These are phyloP conservation scores for Bathynomus jamesi DNA, from an alignment of 1,140 invertebrate genomes.

Conservation along the genomic window DNA sequence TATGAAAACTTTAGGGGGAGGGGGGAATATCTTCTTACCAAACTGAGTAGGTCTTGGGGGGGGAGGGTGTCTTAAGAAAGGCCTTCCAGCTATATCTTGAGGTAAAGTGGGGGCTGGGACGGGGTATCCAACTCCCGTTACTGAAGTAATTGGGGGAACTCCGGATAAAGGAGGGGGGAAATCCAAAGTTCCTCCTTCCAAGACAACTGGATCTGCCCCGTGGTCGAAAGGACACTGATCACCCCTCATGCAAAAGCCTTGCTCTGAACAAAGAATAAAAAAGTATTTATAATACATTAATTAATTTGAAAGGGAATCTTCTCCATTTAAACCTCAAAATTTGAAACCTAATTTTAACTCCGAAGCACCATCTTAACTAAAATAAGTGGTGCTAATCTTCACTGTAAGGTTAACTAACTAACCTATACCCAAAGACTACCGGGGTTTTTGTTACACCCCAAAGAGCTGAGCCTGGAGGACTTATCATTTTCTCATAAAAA, in stretches of 20 bases:
- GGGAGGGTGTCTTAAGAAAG: conserved; percentile 40
- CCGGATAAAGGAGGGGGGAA: conserved; percentile 40
- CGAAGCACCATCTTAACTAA: too few relatives aligned
- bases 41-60: conserved; percentile 38
- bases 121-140: conserved; percentile 28
- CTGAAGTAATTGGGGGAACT: conserved; percentile 20
- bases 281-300: too few relatives aligned
- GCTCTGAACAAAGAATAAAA: conserved; percentile 67
- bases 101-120: conserved; percentile 39
- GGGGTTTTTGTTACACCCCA: too few relatives aligned
- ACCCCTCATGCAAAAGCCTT: conserved; percentile 89
- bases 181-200: conserved; percentile 60
- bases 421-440: too few relatives aligned
- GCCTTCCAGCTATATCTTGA: conserved; percentile 42
- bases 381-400: too few relatives aligned
- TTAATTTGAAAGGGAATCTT: too few relatives aligned
- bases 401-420: too few relatives aligned
- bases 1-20: too few relatives aligned
- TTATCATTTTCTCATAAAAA: too few relatives aligned
- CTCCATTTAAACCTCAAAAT: too few relatives aligned
- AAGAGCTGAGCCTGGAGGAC: too few relatives aligned
- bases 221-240: conserved; percentile 94
- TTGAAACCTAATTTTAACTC: too few relatives aligned
- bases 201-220: conserved; percentile 83
- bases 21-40: not conserved